A percentile compares a stretch with the other conserved stretches of the same genome.
Conservation (phyloP, 2,113 vertebrate species). For the Oryzias curvinotus region DNA sequence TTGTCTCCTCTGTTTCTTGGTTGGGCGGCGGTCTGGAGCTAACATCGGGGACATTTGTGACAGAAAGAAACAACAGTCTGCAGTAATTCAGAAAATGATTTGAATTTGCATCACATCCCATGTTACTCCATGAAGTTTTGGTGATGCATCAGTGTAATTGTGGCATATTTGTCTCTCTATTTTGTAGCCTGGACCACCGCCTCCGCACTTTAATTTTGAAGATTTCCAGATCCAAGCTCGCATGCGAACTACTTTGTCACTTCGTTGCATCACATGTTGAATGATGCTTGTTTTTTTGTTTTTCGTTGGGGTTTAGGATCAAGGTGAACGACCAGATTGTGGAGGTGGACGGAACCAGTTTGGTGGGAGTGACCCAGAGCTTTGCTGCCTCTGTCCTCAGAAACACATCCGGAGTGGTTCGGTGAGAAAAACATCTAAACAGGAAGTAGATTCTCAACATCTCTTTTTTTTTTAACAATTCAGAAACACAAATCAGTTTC, state of each 20-base stretch:
- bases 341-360: conserved; percentile 95
- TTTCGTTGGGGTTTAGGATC: conserved; percentile 78
- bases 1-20: conserved; percentile 57
- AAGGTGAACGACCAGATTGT: conserved; percentile 98
- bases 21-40: conserved; percentile 20
- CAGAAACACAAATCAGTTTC: no score
- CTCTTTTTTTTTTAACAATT: no score
- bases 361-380: conserved; percentile 98
- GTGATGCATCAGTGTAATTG: neutral
- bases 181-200: no score
- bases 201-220: neutral
- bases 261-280: neutral
- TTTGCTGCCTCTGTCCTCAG: conserved; percentile 97
- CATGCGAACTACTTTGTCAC: neutral
- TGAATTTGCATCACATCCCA: conserved; percentile 9
- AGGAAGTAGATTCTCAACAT: no score
- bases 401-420: conserved; percentile 94
- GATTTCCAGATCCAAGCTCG: neutral
- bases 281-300: conserved; percentile 11
- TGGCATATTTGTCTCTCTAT: neutral
- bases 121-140: conserved; percentile 10
- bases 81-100: conserved; percentile 20
- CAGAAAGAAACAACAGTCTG: conserved; percentile 10
- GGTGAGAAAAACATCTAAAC: conserved; percentile 73
- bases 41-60: conserved; percentile 21